Evolutionary conservation across 2,888 invertebrate species (phyloP), one percentile per base, ranked within the genome.

Genomic region (Stenodera caucasica): DNA sequence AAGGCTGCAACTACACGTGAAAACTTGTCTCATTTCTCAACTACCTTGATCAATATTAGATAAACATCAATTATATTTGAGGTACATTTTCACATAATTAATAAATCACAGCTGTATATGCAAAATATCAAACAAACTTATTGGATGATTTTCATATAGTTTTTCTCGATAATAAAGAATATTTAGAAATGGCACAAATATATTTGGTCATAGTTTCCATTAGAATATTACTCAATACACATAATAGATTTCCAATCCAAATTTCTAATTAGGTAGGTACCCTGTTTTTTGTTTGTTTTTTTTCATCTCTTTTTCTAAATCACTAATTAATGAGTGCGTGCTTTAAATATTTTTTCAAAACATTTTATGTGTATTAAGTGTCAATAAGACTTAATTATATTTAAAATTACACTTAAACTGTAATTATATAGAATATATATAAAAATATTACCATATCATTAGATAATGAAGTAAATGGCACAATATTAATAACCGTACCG

Each of bases 161-260:
- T 35, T 35, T 35, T 29, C 12, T n/a, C 35, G 15, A 15, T 37
- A 37, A 15, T 49, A n/a, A n/a, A n/a, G n/a, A n/a, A 37, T 58
- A 51, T 49, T 58, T 55, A 57, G 30, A 45, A 58, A 63, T 65
- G 65, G 65, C 65, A 65, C 65, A 55, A 56, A 65, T 60, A 53
- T 23, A 49, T 55, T 65, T 65, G 65, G 65, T 65, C 65, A 57
- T 53, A 52, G 56, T 64, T 61, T 49, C 5, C 5, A 53, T 32
- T 30, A 33, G 21, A 23, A 33, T 52, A 32, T 52, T 32, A 32
- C 9, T 45, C 11, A 45, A 40, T 40, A 18, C 18, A 45, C 45
- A 45, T 21, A 45, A 40, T 45, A 11, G 12, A 14, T 18, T 40
- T 14, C 18, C 35, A 6, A 14, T 40, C 18, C 40, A 40, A 40